These are phyloP conservation scores for Synergus itoensis DNA, from an alignment of 2,888 invertebrate species.

Conservation along the genomic window DNA sequence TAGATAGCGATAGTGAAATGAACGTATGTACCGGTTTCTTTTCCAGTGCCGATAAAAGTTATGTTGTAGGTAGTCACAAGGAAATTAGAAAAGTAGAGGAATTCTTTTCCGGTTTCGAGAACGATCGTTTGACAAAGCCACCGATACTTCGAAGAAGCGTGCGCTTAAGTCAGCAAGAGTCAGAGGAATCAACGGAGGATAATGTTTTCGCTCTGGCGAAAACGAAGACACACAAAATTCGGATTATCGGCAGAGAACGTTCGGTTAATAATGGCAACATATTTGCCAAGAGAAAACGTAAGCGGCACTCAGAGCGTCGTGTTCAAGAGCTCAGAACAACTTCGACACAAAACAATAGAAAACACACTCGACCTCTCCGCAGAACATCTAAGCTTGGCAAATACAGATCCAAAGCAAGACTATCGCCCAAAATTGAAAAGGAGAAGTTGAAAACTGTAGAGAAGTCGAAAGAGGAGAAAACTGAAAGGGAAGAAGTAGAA, in stretches of 20 bases:
- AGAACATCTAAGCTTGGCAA: constrained; percentile 59
- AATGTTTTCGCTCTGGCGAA: constrained; percentile 47
- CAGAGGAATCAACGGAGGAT: constrained; percentile 63
- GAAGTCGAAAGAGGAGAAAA: constrained; percentile 27
- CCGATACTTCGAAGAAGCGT: constrained; percentile 71
- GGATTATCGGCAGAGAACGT: constrained; percentile 35
- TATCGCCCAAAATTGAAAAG: constrained; percentile 38
- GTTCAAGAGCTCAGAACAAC: constrained; percentile 63
- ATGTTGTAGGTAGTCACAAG: constrained; percentile 52
- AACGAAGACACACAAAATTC: constrained; percentile 48
- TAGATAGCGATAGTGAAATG: constrained; percentile 39
- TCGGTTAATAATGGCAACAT: constrained; percentile 37
- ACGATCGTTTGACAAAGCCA: constrained; percentile 48
- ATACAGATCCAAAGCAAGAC: constrained; percentile 3
- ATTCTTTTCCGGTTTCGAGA: constrained; percentile 44
- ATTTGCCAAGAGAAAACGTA: constrained; percentile 54
- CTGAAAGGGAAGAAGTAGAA: constrained; percentile 9
- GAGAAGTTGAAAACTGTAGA: constrained; percentile 41
- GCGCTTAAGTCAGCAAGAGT: constrained; percentile 71
- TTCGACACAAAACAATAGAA: constrained; percentile 55
- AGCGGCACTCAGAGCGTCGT: constrained; percentile 63
- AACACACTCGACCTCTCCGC: constrained; percentile 59
- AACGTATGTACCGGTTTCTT: constrained; percentile 30
- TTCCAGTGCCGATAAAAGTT: constrained; percentile 48
- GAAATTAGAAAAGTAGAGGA: constrained; percentile 51